Evolutionary conservation across 1,140 invertebrate species (phyloP).

Genomic region (Diorhabda carinulata): DNA sequence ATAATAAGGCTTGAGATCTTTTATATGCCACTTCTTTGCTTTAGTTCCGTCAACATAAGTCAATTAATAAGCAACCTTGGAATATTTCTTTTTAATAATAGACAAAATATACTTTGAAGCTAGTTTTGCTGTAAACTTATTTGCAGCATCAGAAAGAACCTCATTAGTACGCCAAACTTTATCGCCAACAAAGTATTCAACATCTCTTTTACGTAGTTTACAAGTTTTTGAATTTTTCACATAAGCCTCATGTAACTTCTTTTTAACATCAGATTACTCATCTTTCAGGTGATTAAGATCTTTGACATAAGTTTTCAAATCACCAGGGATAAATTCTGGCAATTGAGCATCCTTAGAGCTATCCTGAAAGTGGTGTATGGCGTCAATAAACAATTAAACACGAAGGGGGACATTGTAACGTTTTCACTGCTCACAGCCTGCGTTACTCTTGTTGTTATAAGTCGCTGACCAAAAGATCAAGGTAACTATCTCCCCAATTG

Average conservation of each 20-base stretch:
- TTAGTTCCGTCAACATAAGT: neutral
- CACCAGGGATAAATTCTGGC: no score
- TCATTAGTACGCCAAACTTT: slow-evolving; percentile 21
- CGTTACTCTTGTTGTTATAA: no score
- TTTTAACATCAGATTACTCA: neutral
- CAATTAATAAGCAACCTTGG: slow-evolving; percentile 15
- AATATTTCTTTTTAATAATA: slow-evolving; percentile 5
- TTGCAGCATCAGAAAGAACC: slow-evolving; percentile 17
- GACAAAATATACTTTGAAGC: slow-evolving; percentile 18
- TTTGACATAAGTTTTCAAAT: no score
- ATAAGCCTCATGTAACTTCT: slow-evolving; percentile 20
- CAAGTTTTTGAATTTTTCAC: slow-evolving; percentile 15
- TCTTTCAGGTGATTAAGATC: no score
- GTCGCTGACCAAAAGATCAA: no score
- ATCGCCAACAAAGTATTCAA: slow-evolving; percentile 7
- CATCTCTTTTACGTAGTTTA: slow-evolving; percentile 13
- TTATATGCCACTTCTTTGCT: slow-evolving; percentile 16
- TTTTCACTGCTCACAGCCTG: no score
- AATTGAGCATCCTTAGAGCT: no score
- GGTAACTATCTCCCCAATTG: no score
- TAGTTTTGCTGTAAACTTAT: slow-evolving; percentile 18
- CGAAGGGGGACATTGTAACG: no score
- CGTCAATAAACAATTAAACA: no score
- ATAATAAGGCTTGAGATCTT: slow-evolving; percentile 23
- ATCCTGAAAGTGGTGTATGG: no score